Percentiles rank a stretch among this genome's conserved stretches.
These are phyloP conservation scores for Pangasianodon gigas DNA, from an alignment of 2,113 vertebrate species.

Conservation along the genomic window DNA sequence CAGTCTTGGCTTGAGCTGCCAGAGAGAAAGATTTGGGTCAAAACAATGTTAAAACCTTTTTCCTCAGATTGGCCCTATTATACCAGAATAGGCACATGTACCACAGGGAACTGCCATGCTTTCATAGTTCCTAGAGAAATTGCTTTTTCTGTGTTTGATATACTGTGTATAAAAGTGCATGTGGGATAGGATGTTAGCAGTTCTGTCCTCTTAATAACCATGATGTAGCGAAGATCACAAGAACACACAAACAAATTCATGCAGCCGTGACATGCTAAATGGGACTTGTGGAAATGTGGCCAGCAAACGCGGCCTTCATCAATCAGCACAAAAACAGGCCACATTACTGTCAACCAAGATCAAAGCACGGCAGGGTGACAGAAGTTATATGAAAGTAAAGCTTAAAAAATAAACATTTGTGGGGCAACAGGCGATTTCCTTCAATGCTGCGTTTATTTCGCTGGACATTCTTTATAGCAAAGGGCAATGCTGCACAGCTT, in stretches of 20 bases:
- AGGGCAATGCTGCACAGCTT: constrained; percentile 60
- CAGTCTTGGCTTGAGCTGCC: constrained; percentile 69
- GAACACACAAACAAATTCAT: constrained; percentile 59
- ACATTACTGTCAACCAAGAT: constrained; percentile 53
- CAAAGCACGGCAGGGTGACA: constrained; percentile 44
- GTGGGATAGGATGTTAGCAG: neutral
- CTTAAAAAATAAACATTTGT: constrained; percentile 15
- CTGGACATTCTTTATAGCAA: constrained; percentile 49
- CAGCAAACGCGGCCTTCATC: constrained; percentile 46
- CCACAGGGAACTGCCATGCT: neutral
- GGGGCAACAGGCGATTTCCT: constrained; percentile 65
- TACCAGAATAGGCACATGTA: constrained; percentile 10
- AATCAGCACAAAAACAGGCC: constrained; percentile 52
- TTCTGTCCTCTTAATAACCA: neutral
- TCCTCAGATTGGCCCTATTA: neutral
- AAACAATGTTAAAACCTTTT: neutral
- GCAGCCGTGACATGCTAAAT: constrained; percentile 58
- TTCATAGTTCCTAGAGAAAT: neutral
- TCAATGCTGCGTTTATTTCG: constrained; percentile 54
- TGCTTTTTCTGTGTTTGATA: neutral
- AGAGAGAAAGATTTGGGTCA: constrained; percentile 23
- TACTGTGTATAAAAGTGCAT: constrained; percentile 35
- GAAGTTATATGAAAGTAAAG: constrained; percentile 44
- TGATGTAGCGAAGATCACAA: constrained; percentile 20
- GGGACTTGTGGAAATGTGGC: constrained; percentile 49